phyloP scores from a whole-genome alignment of 2,113 vertebrate species.

The Strigops habroptila region DNA sequence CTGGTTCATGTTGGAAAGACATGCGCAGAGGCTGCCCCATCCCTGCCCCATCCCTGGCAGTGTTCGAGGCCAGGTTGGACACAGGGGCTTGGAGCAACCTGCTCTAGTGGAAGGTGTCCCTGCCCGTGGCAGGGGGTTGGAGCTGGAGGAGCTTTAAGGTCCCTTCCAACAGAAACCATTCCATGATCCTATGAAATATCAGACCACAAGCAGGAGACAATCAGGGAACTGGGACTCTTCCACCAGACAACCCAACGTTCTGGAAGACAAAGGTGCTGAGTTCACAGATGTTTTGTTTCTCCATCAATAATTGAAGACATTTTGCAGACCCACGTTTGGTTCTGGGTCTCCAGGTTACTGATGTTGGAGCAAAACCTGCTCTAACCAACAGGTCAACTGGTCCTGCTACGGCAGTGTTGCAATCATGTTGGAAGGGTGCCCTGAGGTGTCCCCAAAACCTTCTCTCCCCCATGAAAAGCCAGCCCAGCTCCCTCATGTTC shows the following conservation, averaged over 20 bases:
- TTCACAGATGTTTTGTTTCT: not conserved
- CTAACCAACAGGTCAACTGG: not conserved
- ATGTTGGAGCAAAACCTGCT: not conserved
- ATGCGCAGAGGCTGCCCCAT: not conserved
- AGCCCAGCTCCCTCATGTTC: not conserved
- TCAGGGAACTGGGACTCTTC: not conserved
- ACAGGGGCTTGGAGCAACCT: not conserved
- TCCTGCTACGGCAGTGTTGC: not conserved
- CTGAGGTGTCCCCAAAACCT: not conserved
- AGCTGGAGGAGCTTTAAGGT: not conserved
- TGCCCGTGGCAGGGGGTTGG: not conserved
- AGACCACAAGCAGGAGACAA: not conserved
- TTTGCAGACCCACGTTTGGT: not conserved
- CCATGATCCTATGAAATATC: not conserved
- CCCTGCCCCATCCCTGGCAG: not conserved
- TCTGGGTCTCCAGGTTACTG: not conserved
- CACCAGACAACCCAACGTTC: not conserved
- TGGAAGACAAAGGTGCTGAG: not conserved
- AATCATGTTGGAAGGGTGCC: not conserved
- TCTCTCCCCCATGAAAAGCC: not conserved
- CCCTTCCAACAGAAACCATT: not conserved
- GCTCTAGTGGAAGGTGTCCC: no score
- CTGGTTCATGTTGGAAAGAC: not conserved
- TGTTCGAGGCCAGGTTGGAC: not conserved
- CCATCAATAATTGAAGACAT: not conserved